Evolutionary conservation across 2,113 vertebrate species (phyloP).

Genomic region (Pogona vitticeps): DNA sequence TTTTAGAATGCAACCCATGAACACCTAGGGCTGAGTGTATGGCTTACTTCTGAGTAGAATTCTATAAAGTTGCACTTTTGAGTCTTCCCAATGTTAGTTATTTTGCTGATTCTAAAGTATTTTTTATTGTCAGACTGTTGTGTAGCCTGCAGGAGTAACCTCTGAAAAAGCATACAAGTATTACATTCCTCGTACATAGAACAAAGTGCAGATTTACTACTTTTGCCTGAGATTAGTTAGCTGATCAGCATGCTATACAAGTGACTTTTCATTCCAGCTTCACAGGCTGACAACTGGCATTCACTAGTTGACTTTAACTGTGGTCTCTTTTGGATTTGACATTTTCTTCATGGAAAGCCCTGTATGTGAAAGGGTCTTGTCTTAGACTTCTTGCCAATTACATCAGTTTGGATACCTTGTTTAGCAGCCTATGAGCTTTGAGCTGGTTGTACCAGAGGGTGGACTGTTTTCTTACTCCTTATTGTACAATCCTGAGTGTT

Average conservation of each 20-base stretch:
- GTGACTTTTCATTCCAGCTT: not conserved
- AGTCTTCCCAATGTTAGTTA: conserved; percentile 39
- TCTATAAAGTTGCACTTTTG: not conserved
- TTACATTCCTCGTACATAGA: not conserved
- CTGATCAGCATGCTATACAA: not conserved
- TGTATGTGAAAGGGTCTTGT: not conserved
- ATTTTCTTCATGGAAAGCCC: not conserved
- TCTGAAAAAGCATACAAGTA: not conserved
- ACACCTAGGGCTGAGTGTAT: not conserved
- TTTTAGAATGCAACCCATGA: not conserved
- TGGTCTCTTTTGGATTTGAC: not conserved
- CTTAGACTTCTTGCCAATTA: conserved; percentile 10
- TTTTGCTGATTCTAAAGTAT: not conserved
- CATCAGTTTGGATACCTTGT: conserved; percentile 69
- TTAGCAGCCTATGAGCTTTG: conserved; percentile 60
- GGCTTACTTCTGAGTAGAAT: not conserved
- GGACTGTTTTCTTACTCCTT: conserved; percentile 43
- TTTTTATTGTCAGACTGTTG: not conserved
- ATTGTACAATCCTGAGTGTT: not conserved
- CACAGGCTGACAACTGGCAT: not conserved
- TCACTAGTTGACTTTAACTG: not conserved
- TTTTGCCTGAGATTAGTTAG: not conserved
- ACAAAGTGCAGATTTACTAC: not conserved
- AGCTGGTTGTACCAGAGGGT: conserved; percentile 62
- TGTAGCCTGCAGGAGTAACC: not conserved